Base-by-base conservation (phyloP, 2,888 invertebrate species). In the Scelioninae gen. 1 region DNA sequence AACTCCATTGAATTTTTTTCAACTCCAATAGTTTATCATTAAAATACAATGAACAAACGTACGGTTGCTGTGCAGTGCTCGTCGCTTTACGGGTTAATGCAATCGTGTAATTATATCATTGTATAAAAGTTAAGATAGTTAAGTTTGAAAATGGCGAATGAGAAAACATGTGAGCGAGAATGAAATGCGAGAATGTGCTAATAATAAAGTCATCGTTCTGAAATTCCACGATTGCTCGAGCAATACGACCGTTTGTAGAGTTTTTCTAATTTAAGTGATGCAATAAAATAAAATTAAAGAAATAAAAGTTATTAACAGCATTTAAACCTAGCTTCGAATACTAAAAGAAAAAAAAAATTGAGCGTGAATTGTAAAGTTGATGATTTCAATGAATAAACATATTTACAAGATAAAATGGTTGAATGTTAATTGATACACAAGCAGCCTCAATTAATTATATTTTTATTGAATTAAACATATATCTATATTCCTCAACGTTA, bases 81-180 rank as follows among this genome's bases (percentile, higher is more conserved):
- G 55, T 65, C 15, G 68, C 66, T 66, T 75, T 62, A 56, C 65
- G 75, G 75, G 68, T 71, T 71, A 72, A 76, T 83, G 79, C 83
- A 83, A 83, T 83, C 58, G 34, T 79, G 79, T 83, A 83, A 83
- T 83, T 79, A 83, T 80, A 58, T 51, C 55, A 71, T 23, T 83
- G 76, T 83, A 83, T 79, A 75, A 79, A 79, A 40, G 60, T 53
- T 78, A 75, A 74, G 65, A 68, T 82, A n/a, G n/a, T n/a, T n/a
- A n/a, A 58, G 72, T 65, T 32, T 47, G 58, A 60, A 15, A 66
- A 49, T 51, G 56, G 53, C 15, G 60, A 58, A 60, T 60, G 72
- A 31, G 43, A 45, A 16, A 16, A 15, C 23, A 29, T 72, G 45
- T 9, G 65, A 43, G 34, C 16, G 31, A 34, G 49, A 69, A 56